Evolutionary conservation across 1,140 invertebrate genomes (phyloP), one percentile per base, ranked within the genome.

Genomic region (Dinothrombium tinctorium): DNA sequence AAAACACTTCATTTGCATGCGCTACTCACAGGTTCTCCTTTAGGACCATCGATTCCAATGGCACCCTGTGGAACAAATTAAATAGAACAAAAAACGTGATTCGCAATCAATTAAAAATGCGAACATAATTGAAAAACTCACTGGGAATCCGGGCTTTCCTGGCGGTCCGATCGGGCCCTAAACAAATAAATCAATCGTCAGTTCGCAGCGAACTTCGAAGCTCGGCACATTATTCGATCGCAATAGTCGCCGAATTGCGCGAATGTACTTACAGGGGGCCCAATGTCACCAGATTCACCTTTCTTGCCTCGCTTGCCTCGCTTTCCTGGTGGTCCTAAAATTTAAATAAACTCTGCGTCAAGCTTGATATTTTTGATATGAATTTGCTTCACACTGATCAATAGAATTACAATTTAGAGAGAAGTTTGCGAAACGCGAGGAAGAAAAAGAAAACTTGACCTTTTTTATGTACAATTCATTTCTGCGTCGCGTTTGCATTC

Each of bases 21-120:
- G 17, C 9, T 31, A 41, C 15, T 75, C 69, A 86, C 80, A 58
- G 72, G 66, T 56, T 84, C 79, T 54, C 83, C 84, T 68, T 90
- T 89, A 9, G 82, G 81, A 54, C 86, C 86, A 57, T 81, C 77
- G 56, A 87, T 66, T 50, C 84, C 86, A 54, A 84, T 86, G 17
- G 83, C 79, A 50, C 84, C 84, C 83, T 92, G 63, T 48, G 70
- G 60, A 51, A 59, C 40, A 61, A 63, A 55, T 57, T 56, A 60
- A 45, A 49, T 56, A 52, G 37, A 43, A 33, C 19, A 41, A n/a
- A 40, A 31, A 37, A 37, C 14, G 26, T 23, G n/a, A n/a, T n/a
- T n/a, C n/a, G n/a, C n/a, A n/a, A n/a, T n/a, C n/a, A n/a, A n/a
- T n/a, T n/a, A n/a, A n/a, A n/a, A n/a, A n/a, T n/a, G n/a, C n/a